phyloP scores from a whole-genome alignment of 1,140 invertebrate genomes.

The Brachionus angularis region DNA sequence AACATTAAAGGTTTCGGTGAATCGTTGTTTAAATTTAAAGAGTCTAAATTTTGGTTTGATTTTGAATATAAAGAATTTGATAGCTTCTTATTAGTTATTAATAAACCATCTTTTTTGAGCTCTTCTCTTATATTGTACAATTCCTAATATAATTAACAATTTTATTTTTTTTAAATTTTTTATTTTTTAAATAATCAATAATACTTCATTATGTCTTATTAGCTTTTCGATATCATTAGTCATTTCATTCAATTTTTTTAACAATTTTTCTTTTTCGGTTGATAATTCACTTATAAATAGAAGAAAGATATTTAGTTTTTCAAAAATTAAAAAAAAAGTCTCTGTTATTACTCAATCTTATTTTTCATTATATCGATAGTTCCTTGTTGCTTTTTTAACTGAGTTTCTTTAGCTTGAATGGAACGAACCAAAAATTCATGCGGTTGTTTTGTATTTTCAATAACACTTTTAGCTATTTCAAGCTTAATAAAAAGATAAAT shows the following conservation, averaged over 20 bases:
- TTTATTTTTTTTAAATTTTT: not conserved
- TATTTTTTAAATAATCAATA: not conserved
- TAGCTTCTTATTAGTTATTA: not conserved
- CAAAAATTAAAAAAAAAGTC: not conserved
- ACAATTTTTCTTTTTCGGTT: conserved; percentile 49
- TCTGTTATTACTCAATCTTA: conserved; percentile 47
- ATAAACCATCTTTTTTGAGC: not conserved
- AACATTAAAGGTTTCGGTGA: conserved; percentile 29
- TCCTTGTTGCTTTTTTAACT: conserved; percentile 51
- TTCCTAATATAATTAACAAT: not conserved
- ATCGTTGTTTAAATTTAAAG: not conserved
- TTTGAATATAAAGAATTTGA: not conserved
- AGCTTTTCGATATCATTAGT: conserved; percentile 55
- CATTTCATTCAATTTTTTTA: conserved; percentile 54
- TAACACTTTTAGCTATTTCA: conserved; percentile 50
- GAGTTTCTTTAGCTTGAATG: conserved; percentile 50
- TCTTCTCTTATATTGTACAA: conserved; percentile 15
- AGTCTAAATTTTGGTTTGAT: conserved; percentile 17
- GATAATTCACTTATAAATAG: conserved; percentile 48
- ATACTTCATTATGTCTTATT: conserved; percentile 54
- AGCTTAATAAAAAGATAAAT: conserved; percentile 47
- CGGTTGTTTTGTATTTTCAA: conserved; percentile 55
- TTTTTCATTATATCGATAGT: conserved; percentile 49
- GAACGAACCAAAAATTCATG: conserved; percentile 56
- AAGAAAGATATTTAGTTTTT: not conserved